A percentile compares a stretch with the other conserved stretches of the same genome.
phyloP scores from a whole-genome alignment of 53 echinoderm and acorn worm genomes.

The Zoroaster sp. region DNA sequence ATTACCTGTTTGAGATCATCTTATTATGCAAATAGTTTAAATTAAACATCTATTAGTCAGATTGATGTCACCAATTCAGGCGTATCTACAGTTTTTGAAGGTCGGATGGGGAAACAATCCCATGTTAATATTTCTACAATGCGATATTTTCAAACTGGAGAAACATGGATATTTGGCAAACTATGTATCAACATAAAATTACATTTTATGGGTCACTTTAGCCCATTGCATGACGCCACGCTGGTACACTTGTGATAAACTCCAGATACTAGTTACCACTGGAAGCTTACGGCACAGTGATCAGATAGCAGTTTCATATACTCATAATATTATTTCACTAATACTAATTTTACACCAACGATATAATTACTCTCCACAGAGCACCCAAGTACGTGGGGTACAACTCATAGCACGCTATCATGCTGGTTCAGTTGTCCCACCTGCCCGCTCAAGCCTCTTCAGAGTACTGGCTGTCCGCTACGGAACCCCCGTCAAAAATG shows the following conservation, averaged over 20 bases:
- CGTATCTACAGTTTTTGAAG: background rate
- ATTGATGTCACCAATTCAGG: background rate
- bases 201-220: no score
- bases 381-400: background rate
- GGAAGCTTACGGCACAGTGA: no score
- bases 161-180: no score
- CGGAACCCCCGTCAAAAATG: background rate
- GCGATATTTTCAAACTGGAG: no score
- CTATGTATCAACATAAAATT: no score
- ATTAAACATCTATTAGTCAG: background rate
- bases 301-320: no score
- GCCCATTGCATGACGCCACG: no score
- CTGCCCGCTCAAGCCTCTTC: conserved; percentile 18
- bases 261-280: no score
- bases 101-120: no score
- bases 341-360: background rate
- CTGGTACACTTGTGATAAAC: no score
- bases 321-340: background rate
- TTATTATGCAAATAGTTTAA: background rate
- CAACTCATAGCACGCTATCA: background rate
- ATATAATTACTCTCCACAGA: background rate
- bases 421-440: background rate
- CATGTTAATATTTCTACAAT: no score
- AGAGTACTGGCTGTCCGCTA: background rate
- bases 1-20: background rate